Evolutionary conservation across 2,888 invertebrate species (phyloP).

Genomic region (Chloromyia formosa): DNA sequence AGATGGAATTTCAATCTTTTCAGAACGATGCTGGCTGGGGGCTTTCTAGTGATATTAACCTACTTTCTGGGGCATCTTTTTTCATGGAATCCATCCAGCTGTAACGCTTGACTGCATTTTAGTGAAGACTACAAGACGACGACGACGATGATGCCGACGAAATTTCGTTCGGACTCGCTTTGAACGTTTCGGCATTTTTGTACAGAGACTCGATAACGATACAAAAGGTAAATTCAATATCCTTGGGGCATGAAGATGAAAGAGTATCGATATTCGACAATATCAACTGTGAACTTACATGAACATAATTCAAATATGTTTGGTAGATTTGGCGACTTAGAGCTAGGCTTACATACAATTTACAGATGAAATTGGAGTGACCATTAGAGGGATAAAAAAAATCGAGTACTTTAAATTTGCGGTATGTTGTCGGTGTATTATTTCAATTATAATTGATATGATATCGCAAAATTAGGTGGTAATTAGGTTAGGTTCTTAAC

Average conservation of each 20-base stretch:
- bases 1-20: slow-evolving; percentile 6
- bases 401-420: not conserved
- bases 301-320: not conserved
- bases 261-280: slow-evolving; percentile 11
- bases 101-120: slow-evolving; percentile 47
- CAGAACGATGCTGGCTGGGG: not conserved
- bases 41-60: slow-evolving; percentile 33
- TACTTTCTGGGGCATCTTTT: slow-evolving; percentile 24
- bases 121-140: not conserved
- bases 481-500: too few species aligned
- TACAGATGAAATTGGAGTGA: not conserved
- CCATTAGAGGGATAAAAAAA: not conserved
- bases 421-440: not conserved
- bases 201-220: not conserved
- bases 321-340: not conserved
- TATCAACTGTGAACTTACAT: not conserved
- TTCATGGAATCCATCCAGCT: slow-evolving; percentile 40
- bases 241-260: slow-evolving; percentile 25
- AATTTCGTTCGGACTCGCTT: slow-evolving; percentile 6
- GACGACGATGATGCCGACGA: slow-evolving; percentile 7
- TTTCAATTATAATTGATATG: too few species aligned
- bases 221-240: slow-evolving; percentile 42
- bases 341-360: not conserved
- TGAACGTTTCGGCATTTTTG: slow-evolving; percentile 12
- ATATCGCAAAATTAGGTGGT: too few species aligned